Base-by-base conservation (phyloP, 37 sponge, comb jelly and placozoan genomes). In the Aphrocallistes beatrix region DNA sequence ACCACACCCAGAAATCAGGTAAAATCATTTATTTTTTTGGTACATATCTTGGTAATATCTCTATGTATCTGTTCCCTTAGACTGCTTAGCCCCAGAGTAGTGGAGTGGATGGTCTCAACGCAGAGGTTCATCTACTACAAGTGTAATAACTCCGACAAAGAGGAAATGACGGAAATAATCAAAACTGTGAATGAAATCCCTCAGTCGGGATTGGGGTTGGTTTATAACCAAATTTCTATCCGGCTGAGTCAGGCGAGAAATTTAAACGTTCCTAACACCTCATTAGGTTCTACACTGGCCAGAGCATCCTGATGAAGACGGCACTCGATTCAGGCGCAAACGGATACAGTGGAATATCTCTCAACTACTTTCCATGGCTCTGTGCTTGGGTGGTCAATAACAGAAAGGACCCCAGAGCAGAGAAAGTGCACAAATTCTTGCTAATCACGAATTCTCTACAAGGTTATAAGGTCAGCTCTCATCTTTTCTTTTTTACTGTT, bases 341-440 rank as follows among this genome's bases (percentile, higher is more conserved):
- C 88, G 96, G 96, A 0, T 93, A 90, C 85, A 91, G 93, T 88
- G 96, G 96, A 13, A 88, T 95, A 6, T 86, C 88, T 23, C 50
- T 89, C 30, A 95, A 93, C 87, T 95, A 93, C 90, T 90, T 85
- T 38, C 96, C 96, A 0, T 89, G 91, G 91, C 36, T 91, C 51
- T 40, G 84, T 23, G 88, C 86, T 23, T 95, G 96, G 96, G 37
- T 95, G 86, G 86, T 87, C 38, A 51, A 85, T 21, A 84, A 88
- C 50, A 51, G 40, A 23, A 48, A 69, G 0, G 87, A 82, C 0
- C 38, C 60, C 3, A 9, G 75, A 36, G 86, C 82, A 21, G 81
- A 86, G 1, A 81, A 36, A 34, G 86, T 86, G 1, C 86, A 86
- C 81, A 36, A 86, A 16, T 86, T 86, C 81, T 81, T 86, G 37